Evolutionary conservation across 64 coral and sea anemone species (phyloP).

Genomic region (Porites australiensis): DNA sequence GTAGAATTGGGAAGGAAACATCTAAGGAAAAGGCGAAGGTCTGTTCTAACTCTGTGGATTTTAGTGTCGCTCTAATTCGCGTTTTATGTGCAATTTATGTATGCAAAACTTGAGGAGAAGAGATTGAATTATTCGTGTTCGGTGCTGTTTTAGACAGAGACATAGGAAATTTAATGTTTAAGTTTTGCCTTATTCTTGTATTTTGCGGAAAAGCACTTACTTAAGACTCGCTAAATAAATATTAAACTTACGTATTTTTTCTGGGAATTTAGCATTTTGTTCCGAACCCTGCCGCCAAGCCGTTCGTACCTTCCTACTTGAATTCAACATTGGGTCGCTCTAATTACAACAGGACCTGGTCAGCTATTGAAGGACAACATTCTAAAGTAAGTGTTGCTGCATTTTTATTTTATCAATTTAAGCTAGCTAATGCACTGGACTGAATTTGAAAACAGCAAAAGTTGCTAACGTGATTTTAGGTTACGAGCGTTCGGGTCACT

Average conservation of each 20-base stretch:
- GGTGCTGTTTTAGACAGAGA: background rate
- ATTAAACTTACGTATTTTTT: background rate
- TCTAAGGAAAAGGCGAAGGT: conserved; percentile 88
- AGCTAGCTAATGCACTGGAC: background rate
- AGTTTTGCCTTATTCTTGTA: background rate
- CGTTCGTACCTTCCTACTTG: conserved; percentile 92
- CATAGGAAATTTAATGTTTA: background rate
- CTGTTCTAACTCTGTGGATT: background rate
- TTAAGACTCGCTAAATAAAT: background rate
- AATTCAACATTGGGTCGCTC: conserved; percentile 84
- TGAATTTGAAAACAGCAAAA: background rate
- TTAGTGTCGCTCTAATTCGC: background rate
- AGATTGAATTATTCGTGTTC: background rate
- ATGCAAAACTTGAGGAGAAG: background rate
- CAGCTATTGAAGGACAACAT: conserved; percentile 59
- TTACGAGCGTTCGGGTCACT: background rate
- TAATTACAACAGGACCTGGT: conserved; percentile 75
- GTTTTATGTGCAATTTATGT: background rate
- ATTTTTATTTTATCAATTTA: background rate
- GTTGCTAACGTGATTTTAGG: background rate
- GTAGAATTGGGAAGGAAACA: conserved; percentile 75
- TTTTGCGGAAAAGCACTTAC: background rate
- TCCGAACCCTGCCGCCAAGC: conserved; percentile 91
- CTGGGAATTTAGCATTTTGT: conserved; percentile 72
- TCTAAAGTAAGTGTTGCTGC: conserved; percentile 16